A percentile compares a stretch with the other conserved stretches of the same genome.
Conservation (phyloP, 2,797 vertebrate species). For the Tinamus major region DNA sequence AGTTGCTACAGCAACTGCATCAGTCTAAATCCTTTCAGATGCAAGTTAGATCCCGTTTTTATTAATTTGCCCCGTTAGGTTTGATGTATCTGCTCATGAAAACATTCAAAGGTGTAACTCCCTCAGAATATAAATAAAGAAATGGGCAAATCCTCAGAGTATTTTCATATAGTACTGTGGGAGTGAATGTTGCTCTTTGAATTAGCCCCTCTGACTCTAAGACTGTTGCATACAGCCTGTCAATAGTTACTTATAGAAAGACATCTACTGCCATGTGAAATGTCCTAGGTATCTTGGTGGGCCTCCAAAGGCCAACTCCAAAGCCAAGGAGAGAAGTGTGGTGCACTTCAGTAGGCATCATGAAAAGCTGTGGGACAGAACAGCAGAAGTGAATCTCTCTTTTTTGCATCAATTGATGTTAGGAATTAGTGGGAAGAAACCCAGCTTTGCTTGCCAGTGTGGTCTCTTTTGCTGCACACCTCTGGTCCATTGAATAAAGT, state of each 20-base stretch:
- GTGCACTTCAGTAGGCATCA: too few species aligned
- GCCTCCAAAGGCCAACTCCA: neutral
- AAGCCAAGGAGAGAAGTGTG: too few species aligned
- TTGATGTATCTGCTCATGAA: neutral
- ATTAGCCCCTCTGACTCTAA: neutral
- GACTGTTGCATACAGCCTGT: rapidly evolving
- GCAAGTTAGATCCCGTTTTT: neutral
- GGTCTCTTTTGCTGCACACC: neutral
- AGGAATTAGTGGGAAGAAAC: neutral
- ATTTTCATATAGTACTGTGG: neutral
- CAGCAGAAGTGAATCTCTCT: neutral
- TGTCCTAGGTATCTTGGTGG: neutral
- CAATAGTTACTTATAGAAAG: neutral
- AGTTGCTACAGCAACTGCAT: neutral
- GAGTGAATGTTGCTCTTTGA: neutral
- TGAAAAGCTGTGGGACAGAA: neutral
- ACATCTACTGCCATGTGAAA: neutral
- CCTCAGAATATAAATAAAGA: neutral
- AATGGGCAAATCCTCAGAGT: neutral
- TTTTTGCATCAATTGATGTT: neutral
- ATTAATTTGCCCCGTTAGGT: neutral
- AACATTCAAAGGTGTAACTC: neutral
- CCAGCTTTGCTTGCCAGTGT: rapidly evolving
- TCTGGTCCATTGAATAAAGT: neutral
- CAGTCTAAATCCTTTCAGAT: neutral